Evolutionary conservation across 2,113 vertebrate species (phyloP), one percentile per base, ranked within the genome.

Genomic region (Tragelaphus strepsiceros): DNA sequence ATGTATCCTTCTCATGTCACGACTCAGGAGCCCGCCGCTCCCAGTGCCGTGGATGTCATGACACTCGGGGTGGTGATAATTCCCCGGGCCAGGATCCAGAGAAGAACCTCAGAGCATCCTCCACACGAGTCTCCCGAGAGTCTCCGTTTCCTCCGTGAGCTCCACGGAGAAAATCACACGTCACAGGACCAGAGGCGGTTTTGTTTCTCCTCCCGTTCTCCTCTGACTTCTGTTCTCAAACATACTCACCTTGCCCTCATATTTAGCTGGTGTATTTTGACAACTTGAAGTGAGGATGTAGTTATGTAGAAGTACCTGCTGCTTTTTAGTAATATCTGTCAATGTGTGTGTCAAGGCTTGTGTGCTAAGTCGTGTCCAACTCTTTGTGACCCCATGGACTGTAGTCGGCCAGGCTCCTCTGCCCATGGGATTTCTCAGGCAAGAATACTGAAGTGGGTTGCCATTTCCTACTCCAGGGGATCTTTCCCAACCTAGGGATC

Each of bases 61-160:
- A 8, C 8, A 1, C 1, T 0, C 0, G 7, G 43, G 3, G 1
- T 6, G 0, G 0, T 6, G 14, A 24, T 35, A 7, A 14, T 32
- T 21, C 61, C 12, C 28, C 6, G 0, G 7, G 80, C 15, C 30
- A 35, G 16, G 6, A 2, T 26, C 11, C 3, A 39, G 53, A 39
- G 61, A 32, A 7, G 19, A 46, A 1, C 16, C 14, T 4, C 12
- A 59, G 49, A 35, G 0, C 58, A 43, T 35, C 24, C 39, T 78
- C 26, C 0, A 0, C 2, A 3, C 28, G 49, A 13, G 35, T 21
- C 35, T n/a, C 54, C 58, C 0, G 3, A 21, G 58, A 26, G 6
- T 2, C 15, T 17, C 2, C 0, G 5, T 61, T 89, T 26, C 39
- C 5, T 7, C 11, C 0, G 1, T 82, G 83, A 83, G 16, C 19